Evolutionary conservation across 2,113 vertebrate genomes (phyloP), one percentile per base, ranked within the genome.

Genomic region (Microtus montanus): DNA sequence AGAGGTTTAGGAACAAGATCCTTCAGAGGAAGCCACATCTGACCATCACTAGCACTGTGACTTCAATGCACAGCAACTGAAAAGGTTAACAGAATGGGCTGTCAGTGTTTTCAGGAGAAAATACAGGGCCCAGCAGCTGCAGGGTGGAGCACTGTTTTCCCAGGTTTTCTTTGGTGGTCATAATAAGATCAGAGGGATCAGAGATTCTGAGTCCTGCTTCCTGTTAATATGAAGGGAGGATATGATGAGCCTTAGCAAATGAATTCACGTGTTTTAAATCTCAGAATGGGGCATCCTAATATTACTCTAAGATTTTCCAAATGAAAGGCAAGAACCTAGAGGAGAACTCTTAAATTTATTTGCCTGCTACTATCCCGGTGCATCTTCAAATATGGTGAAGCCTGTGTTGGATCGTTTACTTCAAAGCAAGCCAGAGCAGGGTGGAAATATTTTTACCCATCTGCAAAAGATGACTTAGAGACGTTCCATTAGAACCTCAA

Each of bases 181-280:
- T 94, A 96, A 96, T 93, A 95, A 94, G 94, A 94, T 96, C 92
- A 92, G 54, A 78, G 82, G 93, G 90, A 95, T 95, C 93, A 96
- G 96, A 93, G 88, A 64, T 64, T 88, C 77, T 95, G 93, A 97
- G 90, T 86, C 80, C 80, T 94, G 80, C 96, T 97, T 97, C 95
- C 97, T 96, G 96, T 96, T 96, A 93, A 94, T 93, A 90, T 63
- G 87, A 92, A 95, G 61, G 89, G 87, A 97, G 87, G 87, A 68
- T 94, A 86, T 95, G 92, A 94, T 90, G 84, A 90, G n/a, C 79
- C 28, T 73, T 92, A 92, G 95, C 85, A 94, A 96, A 93, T 58
- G 86, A 90, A 80, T 41, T 75, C 94, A 96, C 24, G 1, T 95
- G 94, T 95, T 94, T 97, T 94, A 93, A 78, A n/a, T 6, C 35